A percentile compares a stretch with the other conserved stretches of the same genome.
phyloP scores from a whole-genome alignment of 2,113 vertebrate species.

The Phyllostomus discolor region DNA sequence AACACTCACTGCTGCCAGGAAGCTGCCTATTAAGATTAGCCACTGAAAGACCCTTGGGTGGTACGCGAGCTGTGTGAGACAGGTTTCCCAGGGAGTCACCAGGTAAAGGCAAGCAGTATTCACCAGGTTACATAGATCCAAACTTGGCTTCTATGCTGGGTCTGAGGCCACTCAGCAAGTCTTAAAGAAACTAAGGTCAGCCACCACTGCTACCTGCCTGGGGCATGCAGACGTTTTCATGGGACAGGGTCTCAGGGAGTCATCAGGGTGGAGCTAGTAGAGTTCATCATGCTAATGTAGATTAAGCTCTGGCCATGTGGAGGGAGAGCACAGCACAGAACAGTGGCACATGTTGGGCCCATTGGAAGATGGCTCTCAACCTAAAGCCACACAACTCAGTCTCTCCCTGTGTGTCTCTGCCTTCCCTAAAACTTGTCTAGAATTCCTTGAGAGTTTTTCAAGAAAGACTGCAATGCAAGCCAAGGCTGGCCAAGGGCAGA shows the following conservation, averaged over 20 bases:
- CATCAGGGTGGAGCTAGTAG: background rate
- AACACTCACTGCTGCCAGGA: background rate
- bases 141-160: background rate
- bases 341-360: background rate
- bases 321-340: background rate
- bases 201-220: background rate
- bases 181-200: background rate
- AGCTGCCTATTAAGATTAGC: background rate
- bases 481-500: background rate
- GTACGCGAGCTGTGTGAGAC: background rate
- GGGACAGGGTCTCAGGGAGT: background rate
- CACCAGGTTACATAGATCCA: background rate
- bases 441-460: background rate
- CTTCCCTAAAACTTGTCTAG: background rate
- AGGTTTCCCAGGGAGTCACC: background rate
- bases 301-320: background rate
- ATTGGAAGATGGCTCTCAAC: background rate
- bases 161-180: background rate
- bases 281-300: background rate
- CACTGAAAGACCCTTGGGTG: background rate
- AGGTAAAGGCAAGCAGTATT: background rate
- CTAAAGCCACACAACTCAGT: background rate
- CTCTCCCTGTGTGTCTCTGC: background rate
- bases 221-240: background rate
- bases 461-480: background rate